phyloP scores from a whole-genome alignment of 1,140 invertebrate genomes.

The Tetragnatha versicolor region DNA sequence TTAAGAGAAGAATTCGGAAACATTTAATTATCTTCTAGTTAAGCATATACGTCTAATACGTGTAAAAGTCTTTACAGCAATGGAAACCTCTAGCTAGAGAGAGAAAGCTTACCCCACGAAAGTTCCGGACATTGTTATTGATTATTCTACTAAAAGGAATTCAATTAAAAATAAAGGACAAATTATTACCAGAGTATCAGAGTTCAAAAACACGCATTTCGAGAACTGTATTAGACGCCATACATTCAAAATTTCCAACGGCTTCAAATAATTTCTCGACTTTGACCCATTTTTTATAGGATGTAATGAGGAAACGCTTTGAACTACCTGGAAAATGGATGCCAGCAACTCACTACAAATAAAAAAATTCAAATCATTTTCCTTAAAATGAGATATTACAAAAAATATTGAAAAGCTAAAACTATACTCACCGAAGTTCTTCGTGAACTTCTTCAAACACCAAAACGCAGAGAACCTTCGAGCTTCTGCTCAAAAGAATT shows the following conservation, averaged over 20 bases:
- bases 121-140: too few species aligned
- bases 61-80: too few species aligned
- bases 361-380: conserved; percentile 17
- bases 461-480: conserved; percentile 79
- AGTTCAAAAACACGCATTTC: conserved; percentile 95
- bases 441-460: conserved; percentile 85
- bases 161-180: too few species aligned
- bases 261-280: too few species aligned
- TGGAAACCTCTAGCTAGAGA: too few species aligned
- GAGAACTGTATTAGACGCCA: conserved; percentile 90
- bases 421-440: conserved; percentile 77
- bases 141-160: too few species aligned
- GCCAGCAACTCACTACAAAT: conserved; percentile 72
- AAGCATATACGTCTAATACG: too few species aligned
- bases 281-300: too few species aligned
- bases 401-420: background rate
- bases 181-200: conserved; percentile 86
- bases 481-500: conserved; percentile 76
- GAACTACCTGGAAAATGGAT: conserved; percentile 79
- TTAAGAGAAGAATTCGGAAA: too few species aligned
- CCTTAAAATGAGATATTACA: background rate
- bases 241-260: conserved; percentile 91
- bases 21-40: too few species aligned
- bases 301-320: too few species aligned
- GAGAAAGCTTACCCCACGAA: too few species aligned